phyloP scores from a whole-genome alignment of 2,888 invertebrate species.

The Leptinotarsa tumamoca region DNA sequence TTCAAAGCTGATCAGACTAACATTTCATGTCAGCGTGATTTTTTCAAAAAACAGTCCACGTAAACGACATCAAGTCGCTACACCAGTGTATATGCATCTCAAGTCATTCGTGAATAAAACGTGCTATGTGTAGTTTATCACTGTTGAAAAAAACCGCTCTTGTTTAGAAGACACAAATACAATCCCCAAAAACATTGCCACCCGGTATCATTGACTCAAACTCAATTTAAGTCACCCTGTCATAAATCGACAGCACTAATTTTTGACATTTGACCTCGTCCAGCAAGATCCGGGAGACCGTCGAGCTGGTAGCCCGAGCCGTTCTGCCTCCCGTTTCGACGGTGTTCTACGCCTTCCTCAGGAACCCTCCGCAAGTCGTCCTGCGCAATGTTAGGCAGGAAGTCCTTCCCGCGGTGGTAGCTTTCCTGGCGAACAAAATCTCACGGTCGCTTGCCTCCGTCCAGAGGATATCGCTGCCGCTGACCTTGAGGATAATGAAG shows the following conservation, averaged over 20 bases:
- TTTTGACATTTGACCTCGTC: constrained; percentile 40
- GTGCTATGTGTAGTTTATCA: too few species aligned
- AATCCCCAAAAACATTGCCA: too few species aligned
- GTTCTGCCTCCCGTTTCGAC: constrained; percentile 61
- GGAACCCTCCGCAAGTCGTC: constrained; percentile 62
- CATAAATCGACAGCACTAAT: too few species aligned
- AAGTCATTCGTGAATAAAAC: too few species aligned
- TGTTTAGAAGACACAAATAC: too few species aligned
- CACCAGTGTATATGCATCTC: too few species aligned
- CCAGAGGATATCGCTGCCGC: constrained; percentile 59
- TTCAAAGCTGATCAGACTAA: too few species aligned
- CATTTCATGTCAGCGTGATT: too few species aligned
- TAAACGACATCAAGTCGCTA: too few species aligned
- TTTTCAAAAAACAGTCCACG: too few species aligned
- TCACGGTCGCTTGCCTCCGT: constrained; percentile 63
- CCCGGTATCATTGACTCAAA: too few species aligned
- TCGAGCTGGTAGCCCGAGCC: constrained; percentile 59
- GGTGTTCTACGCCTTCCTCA: constrained; percentile 61
- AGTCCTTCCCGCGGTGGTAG: constrained; percentile 61
- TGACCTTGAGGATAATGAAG: constrained; percentile 42
- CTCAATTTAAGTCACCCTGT: neutral
- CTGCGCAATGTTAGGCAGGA: constrained; percentile 60
- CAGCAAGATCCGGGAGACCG: constrained; percentile 62
- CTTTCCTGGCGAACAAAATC: constrained; percentile 63
- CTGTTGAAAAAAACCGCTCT: too few species aligned